phyloP scores from a whole-genome alignment of 2,888 invertebrate genomes.

The Thysanoteuthis rhombus region DNA sequence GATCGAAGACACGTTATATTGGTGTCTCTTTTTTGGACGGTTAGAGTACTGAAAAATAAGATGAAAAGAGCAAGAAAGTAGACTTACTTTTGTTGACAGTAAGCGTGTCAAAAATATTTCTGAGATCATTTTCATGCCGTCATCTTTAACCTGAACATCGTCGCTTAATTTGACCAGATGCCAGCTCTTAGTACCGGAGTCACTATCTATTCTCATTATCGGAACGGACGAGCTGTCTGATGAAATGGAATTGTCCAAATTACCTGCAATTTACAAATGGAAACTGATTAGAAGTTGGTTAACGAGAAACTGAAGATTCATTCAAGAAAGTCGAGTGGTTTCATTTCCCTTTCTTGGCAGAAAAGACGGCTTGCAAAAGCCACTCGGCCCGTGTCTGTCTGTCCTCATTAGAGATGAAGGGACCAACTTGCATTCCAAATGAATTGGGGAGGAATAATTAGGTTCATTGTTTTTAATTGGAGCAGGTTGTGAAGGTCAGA shows the following conservation, averaged over 20 bases:
- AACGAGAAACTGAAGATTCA: neutral
- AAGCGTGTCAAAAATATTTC: slow-evolving; percentile 98
- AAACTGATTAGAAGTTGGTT: neutral
- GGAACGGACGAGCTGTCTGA: slow-evolving; percentile 54
- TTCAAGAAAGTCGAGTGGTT: neutral
- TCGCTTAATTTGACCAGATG: slow-evolving; percentile 59
- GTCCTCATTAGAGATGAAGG: neutral
- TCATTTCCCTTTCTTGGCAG: neutral
- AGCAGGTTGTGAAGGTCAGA: neutral
- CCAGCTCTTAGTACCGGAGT: slow-evolving; percentile 56
- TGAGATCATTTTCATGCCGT: slow-evolving; percentile 79
- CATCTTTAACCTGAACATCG: slow-evolving; percentile 55
- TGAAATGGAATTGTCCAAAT: slow-evolving; percentile 56
- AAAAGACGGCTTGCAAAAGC: neutral
- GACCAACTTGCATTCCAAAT: neutral
- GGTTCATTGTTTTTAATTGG: neutral
- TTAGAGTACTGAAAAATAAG: neutral
- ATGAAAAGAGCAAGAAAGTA: neutral
- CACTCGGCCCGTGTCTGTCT: neutral
- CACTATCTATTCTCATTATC: slow-evolving; percentile 54
- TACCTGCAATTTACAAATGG: slow-evolving; percentile 43
- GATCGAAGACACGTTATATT: no score
- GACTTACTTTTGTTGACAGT: slow-evolving; percentile 86
- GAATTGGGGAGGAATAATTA: neutral
- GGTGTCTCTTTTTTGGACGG: no score